phyloP scores from a whole-genome alignment of 2,113 vertebrate species.

The Eulemur rufifrons region DNA sequence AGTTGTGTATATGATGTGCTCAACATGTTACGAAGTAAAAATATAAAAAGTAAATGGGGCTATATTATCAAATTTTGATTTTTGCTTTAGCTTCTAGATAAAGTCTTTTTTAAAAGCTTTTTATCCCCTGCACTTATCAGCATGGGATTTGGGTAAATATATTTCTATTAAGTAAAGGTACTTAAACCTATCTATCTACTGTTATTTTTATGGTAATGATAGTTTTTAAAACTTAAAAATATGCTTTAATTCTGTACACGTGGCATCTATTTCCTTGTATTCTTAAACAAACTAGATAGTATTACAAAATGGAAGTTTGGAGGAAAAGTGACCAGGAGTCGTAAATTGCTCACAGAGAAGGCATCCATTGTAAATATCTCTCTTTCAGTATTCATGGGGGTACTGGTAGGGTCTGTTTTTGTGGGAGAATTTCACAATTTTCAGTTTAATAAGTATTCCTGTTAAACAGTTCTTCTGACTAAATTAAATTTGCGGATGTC shows the following conservation, averaged over 20 bases:
- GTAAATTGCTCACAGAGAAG: neutral
- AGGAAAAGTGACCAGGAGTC: neutral
- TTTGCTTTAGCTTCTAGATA: neutral
- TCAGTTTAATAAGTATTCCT: slow-evolving; percentile 31
- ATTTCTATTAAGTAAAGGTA: slow-evolving; percentile 36
- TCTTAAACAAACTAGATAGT: neutral
- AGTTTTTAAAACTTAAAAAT: slow-evolving; percentile 26
- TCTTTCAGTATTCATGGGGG: neutral
- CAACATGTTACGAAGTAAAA: neutral
- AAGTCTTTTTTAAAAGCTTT: neutral
- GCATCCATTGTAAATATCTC: neutral
- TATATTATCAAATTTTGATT: neutral
- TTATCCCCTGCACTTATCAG: neutral
- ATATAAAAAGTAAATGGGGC: neutral
- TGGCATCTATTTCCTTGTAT: neutral
- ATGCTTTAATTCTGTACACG: neutral
- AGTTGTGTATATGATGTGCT: neutral
- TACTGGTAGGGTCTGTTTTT: neutral
- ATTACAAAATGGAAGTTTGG: neutral
- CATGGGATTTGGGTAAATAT: neutral
- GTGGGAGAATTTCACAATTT: slow-evolving; percentile 25
- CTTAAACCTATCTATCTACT: neutral
- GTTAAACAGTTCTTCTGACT: slow-evolving; percentile 39
- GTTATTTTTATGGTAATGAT: slow-evolving; percentile 36
- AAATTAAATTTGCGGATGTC: slow-evolving; percentile 50